phyloP scores from a whole-genome alignment of 2,797 vertebrate species.

The Furcifer pardalis region DNA sequence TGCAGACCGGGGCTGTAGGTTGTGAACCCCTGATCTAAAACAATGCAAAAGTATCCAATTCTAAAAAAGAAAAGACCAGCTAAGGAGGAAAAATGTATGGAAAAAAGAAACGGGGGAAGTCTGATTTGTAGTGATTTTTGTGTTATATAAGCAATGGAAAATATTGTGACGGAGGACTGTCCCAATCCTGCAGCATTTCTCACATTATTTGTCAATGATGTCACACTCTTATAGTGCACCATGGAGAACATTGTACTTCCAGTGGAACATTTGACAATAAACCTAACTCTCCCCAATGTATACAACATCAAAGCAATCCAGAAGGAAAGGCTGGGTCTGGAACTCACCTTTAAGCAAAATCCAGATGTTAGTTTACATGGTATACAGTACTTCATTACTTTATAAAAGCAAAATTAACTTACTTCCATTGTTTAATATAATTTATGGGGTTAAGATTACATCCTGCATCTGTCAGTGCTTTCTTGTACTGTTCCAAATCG shows the following conservation, averaged over 20 bases:
- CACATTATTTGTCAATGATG: too few relatives aligned
- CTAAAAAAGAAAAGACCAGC: too few relatives aligned
- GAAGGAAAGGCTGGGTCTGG: background rate
- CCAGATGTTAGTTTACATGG: slow-evolving; percentile 9
- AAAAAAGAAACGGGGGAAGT: too few relatives aligned
- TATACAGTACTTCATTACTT: fast-evolving
- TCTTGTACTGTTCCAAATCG: slow-evolving; percentile 95
- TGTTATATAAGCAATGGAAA: too few relatives aligned
- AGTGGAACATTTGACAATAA: too few relatives aligned
- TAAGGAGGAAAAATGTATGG: too few relatives aligned
- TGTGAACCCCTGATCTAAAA: too few relatives aligned
- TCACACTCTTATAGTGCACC: background rate
- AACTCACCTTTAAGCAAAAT: background rate
- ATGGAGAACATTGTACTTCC: background rate
- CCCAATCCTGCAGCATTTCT: too few relatives aligned
- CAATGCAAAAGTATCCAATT: too few relatives aligned
- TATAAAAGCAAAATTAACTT: slow-evolving; percentile 71
- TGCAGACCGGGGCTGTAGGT: too few relatives aligned
- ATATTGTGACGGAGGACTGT: too few relatives aligned
- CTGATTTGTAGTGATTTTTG: too few relatives aligned
- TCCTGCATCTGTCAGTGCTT: slow-evolving; percentile 86
- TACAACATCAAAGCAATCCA: background rate
- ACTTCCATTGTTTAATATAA: slow-evolving; percentile 99
- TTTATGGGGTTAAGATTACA: slow-evolving; percentile 93
- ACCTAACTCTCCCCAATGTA: background rate